Conservation (phyloP, 35 echinoderm and acorn worm genomes). For the Ptychodera flava region DNA sequence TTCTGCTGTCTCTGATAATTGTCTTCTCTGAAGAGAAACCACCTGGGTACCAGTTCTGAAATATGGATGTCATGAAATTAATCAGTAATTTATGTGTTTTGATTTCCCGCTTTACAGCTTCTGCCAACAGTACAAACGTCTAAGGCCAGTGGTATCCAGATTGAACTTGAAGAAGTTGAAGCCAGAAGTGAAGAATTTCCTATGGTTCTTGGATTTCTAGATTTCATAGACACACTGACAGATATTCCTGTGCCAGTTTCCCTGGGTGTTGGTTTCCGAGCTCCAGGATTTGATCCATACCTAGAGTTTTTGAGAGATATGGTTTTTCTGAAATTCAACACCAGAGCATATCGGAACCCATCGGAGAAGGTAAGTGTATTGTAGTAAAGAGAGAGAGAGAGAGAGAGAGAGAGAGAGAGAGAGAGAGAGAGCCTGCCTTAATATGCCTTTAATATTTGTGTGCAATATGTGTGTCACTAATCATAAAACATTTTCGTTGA, state of each 20-base stretch:
- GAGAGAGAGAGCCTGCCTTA: too few species aligned
- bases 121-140: slow-evolving; percentile 54
- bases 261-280: slow-evolving; percentile 66
- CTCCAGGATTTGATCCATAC: slow-evolving; percentile 95
- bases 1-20: not conserved
- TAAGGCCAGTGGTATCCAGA: slow-evolving; percentile 54
- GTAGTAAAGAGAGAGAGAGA: too few species aligned
- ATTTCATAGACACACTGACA: slow-evolving; percentile 49
- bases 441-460: too few species aligned
- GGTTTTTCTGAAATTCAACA: slow-evolving; percentile 75
- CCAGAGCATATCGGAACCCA: slow-evolving; percentile 69
- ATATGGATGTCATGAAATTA: too few species aligned
- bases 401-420: too few species aligned
- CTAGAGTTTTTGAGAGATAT: slow-evolving; percentile 81
- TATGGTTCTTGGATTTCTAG: slow-evolving; percentile 58
- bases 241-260: slow-evolving; percentile 52
- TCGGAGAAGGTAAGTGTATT: slow-evolving; percentile 89
- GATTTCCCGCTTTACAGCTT: slow-evolving; percentile 42
- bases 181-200: slow-evolving; percentile 82
- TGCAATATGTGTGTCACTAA: too few species aligned
- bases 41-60: too few species aligned
- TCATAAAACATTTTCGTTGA: too few species aligned
- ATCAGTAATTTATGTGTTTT: too few species aligned
- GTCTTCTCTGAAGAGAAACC: too few species aligned
- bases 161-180: slow-evolving; percentile 88